phyloP scores from a whole-genome alignment of 2,113 vertebrate genomes.

The Clinocottus analis region DNA sequence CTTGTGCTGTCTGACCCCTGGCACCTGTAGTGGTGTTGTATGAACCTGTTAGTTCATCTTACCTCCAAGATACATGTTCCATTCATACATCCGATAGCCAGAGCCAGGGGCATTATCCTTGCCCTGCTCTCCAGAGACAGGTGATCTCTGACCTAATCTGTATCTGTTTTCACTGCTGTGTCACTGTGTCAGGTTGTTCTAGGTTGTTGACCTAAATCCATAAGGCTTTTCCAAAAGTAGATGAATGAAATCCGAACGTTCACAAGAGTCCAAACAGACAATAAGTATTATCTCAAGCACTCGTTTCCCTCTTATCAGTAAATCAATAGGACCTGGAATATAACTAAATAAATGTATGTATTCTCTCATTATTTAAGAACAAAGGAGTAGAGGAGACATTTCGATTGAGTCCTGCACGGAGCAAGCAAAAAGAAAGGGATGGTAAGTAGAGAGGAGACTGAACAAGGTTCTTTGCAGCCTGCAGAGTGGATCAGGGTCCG shows the following conservation, averaged over 20 bases:
- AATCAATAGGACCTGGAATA: background rate
- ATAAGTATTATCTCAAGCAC: background rate
- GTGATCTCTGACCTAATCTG: conserved; percentile 14
- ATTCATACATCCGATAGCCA: background rate
- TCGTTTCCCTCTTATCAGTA: background rate
- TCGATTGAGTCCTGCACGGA: background rate
- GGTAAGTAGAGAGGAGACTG: conserved; percentile 30
- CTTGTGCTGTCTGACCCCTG: background rate
- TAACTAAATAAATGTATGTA: background rate
- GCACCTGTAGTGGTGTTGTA: background rate
- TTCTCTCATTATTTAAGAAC: background rate
- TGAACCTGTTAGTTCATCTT: background rate
- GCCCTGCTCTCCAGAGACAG: background rate
- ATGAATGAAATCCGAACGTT: background rate
- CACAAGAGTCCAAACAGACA: background rate
- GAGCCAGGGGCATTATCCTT: background rate
- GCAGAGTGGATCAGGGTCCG: conserved; percentile 65
- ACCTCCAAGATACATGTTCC: conserved; percentile 1
- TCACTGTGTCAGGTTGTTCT: conserved; percentile 16
- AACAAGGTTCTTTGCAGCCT: conserved; percentile 25
- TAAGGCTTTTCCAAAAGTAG: background rate
- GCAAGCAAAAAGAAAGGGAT: conserved; percentile 32
- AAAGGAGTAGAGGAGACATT: background rate
- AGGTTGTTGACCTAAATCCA: conserved; percentile 6
- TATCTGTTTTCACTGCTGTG: conserved; percentile 27